A percentile compares a stretch with the other conserved stretches of the same genome.
These are phyloP conservation scores for Piscicola geometra DNA, from an alignment of 2,888 invertebrate genomes.

Conservation along the genomic window DNA sequence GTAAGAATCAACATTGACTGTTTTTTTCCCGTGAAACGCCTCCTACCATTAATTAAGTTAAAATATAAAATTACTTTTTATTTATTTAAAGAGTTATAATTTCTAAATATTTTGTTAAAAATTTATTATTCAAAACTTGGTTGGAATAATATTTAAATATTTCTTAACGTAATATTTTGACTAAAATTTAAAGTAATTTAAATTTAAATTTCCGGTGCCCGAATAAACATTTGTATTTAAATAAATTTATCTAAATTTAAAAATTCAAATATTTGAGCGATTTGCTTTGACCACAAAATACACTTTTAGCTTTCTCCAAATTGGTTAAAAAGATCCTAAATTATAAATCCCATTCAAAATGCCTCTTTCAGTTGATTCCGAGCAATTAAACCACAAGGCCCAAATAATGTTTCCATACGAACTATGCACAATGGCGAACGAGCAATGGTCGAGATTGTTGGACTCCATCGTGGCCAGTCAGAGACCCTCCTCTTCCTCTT, in stretches of 20 bases:
- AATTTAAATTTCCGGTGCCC: not conserved
- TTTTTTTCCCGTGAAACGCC: slow-evolving; percentile 18
- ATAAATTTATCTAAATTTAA: slow-evolving; percentile 7
- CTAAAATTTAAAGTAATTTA: not conserved
- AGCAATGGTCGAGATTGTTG: slow-evolving; percentile 33
- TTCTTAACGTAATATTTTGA: not conserved
- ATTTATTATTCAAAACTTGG: not conserved
- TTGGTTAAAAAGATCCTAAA: too few relatives aligned
- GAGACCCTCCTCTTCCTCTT: not conserved
- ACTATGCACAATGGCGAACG: slow-evolving; percentile 21
- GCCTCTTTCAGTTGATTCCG: not conserved
- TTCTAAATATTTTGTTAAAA: slow-evolving; percentile 7
- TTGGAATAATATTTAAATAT: not conserved
- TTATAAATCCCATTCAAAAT: too few relatives aligned
- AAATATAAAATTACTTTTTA: too few relatives aligned
- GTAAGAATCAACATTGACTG: not conserved
- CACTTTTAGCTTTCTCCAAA: too few relatives aligned
- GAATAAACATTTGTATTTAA: not conserved
- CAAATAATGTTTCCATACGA: slow-evolving; percentile 26
- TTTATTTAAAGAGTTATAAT: slow-evolving; percentile 1
- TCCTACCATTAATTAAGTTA: not conserved
- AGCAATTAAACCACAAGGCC: not conserved
- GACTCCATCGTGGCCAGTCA: slow-evolving; percentile 10
- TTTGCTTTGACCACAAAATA: too few relatives aligned
- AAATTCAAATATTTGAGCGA: not conserved